Evolutionary conservation across 2,888 invertebrate genomes (phyloP).

Genomic region (Rhyacophila evoluta): DNA sequence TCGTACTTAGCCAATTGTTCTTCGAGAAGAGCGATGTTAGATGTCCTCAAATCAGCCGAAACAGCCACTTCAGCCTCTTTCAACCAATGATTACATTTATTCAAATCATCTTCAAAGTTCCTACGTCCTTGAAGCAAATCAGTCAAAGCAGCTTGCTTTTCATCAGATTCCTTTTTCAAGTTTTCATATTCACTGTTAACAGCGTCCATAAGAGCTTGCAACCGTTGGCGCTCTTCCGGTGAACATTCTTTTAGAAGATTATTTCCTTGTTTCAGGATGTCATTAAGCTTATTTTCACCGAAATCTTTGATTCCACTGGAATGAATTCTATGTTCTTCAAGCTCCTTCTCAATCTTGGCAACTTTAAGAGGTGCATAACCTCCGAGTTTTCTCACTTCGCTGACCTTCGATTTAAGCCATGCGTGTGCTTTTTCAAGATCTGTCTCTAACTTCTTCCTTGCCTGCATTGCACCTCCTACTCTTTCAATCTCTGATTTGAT

Average conservation of each 20-base stretch:
- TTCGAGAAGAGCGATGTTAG: constrained; percentile 84
- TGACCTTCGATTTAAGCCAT: constrained; percentile 84
- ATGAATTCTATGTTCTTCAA: constrained; percentile 80
- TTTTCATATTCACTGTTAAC: constrained; percentile 79
- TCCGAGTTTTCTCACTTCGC: constrained; percentile 80
- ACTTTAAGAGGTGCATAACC: constrained; percentile 85
- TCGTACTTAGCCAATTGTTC: constrained; percentile 91
- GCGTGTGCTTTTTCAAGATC: constrained; percentile 82
- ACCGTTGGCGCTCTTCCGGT: constrained; percentile 74
- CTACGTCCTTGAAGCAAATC: constrained; percentile 83
- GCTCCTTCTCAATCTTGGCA: constrained; percentile 85
- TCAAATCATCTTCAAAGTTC: constrained; percentile 84
- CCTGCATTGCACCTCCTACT: constrained; percentile 77
- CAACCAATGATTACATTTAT: constrained; percentile 88
- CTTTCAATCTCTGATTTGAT: constrained; percentile 81
- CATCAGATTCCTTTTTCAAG: constrained; percentile 79
- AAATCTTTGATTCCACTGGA: constrained; percentile 83
- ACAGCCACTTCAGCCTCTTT: constrained; percentile 91
- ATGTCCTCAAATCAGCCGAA: constrained; percentile 82
- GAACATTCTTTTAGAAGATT: constrained; percentile 85
- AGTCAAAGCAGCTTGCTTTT: constrained; percentile 77
- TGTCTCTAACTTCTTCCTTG: constrained; percentile 81
- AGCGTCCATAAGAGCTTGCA: constrained; percentile 77
- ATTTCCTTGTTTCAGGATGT: constrained; percentile 81
- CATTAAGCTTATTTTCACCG: constrained; percentile 79